Conservation (phyloP, 2,113 vertebrate genomes). For the Hyperoodon ampullatus region DNA sequence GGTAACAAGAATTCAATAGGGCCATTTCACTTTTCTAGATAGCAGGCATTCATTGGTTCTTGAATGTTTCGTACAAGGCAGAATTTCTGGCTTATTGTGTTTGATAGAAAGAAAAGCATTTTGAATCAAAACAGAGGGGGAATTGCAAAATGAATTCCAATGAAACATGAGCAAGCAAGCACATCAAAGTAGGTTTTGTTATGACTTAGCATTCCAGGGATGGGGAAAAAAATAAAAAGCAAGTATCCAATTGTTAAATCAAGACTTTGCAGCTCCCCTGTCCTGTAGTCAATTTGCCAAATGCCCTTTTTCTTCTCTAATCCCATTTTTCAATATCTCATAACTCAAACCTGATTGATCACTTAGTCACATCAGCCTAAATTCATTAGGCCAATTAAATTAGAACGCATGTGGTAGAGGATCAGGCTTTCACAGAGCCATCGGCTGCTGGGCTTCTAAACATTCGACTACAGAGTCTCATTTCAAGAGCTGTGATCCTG, state of each 20-base stretch:
- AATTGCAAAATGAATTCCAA: slow-evolving; percentile 49
- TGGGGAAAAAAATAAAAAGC: neutral
- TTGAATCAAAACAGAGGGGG: slow-evolving; percentile 54
- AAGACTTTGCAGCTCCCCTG: slow-evolving; percentile 5
- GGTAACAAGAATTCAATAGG: neutral
- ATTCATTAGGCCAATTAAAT: slow-evolving; percentile 70
- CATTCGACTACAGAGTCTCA: neutral
- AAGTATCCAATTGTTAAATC: slow-evolving; percentile 39
- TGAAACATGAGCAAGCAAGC: neutral
- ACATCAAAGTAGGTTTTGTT: slow-evolving; percentile 48
- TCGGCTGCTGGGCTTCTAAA: neutral
- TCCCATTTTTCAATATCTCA: slow-evolving; percentile 57
- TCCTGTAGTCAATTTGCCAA: slow-evolving; percentile 52
- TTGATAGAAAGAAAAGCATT: slow-evolving; percentile 47
- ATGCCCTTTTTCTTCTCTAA: slow-evolving; percentile 55
- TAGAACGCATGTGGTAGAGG: neutral
- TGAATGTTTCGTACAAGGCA: slow-evolving; percentile 11
- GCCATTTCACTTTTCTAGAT: neutral
- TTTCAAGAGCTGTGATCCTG: slow-evolving; percentile 37
- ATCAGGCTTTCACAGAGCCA: neutral
- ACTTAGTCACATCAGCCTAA: slow-evolving; percentile 56
- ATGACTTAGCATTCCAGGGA: slow-evolving; percentile 51
- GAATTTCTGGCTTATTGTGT: slow-evolving; percentile 41
- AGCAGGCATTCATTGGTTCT: neutral
- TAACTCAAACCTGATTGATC: slow-evolving; percentile 62